A percentile compares a stretch with the other conserved stretches of the same genome.
phyloP scores from a whole-genome alignment of 2,797 vertebrate genomes.

The Silurus lanzhouensis region DNA sequence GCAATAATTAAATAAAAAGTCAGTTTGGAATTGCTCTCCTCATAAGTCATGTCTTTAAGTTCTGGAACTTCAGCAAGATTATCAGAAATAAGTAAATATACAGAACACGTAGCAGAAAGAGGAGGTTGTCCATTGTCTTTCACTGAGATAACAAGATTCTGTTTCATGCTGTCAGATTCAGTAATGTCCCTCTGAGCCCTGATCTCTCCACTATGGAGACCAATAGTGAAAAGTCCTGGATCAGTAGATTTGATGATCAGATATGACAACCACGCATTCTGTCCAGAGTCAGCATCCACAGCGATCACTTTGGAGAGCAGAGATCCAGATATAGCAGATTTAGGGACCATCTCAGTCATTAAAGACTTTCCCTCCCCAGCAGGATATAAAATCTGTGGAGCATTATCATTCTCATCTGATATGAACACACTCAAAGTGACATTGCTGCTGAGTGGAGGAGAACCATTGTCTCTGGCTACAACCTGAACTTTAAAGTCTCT shows the following conservation, averaged over 20 bases:
- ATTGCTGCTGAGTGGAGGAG: constrained; percentile 62
- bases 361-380: constrained; percentile 51
- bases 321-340: constrained; percentile 62
- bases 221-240: constrained; percentile 64
- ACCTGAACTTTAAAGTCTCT: constrained; percentile 65
- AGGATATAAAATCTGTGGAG: constrained; percentile 65
- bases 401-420: constrained; percentile 60
- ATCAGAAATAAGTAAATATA: constrained; percentile 63
- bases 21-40: constrained; percentile 59
- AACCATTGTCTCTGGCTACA: constrained; percentile 65
- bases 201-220: constrained; percentile 67
- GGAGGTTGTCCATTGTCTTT: constrained; percentile 68
- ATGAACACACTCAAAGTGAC: constrained; percentile 55
- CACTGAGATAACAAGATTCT: constrained; percentile 66
- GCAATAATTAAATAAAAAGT: constrained; percentile 71
- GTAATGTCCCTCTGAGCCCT: constrained; percentile 59
- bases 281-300: constrained; percentile 72
- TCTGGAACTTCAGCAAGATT: constrained; percentile 63
- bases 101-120: constrained; percentile 57
- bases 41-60: constrained; percentile 61
- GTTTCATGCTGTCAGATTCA: constrained; percentile 63
- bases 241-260: constrained; percentile 71
- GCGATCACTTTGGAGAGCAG: constrained; percentile 82
- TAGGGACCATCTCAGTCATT: constrained; percentile 64
- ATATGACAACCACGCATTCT: constrained; percentile 63